Evolutionary conservation across 2,888 invertebrate genomes (phyloP), one percentile per base, ranked within the genome.

Genomic region (Disparrhopalites patrizii): DNA sequence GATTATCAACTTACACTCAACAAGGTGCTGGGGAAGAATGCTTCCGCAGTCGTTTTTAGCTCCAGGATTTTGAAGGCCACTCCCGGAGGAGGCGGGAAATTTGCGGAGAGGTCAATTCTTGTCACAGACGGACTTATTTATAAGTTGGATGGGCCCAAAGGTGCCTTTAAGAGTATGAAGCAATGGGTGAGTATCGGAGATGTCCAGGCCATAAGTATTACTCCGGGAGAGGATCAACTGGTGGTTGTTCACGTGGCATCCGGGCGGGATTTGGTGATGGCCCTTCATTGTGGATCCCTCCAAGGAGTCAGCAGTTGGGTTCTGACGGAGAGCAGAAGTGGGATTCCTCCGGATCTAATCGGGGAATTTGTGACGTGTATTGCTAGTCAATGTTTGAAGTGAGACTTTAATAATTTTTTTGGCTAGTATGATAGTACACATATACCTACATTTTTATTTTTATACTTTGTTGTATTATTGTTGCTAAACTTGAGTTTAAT

Each of bases 241-340:
- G 85, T 91, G 67, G 88, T 93, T 61, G 83, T 96, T 73, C 93
- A 94, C 80, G 86, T 93, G 55, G 87, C 88, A 57, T 86, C 87
- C 18, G 90, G 91, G 64, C 94, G 95, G 80, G 96, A 97, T 82
- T 84, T 96, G 72, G 91, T 96, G 38, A 83, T 93, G 74, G 89
- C 92, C 0, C 82, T 96, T 15, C 75, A 75, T 58, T 75, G 75
- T 50, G 75, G 75, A 8, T 72, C 72, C 0, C 58, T 75, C 15
- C 71, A 75, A 65, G 74, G 74, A 28, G 75, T 75, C 40, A 73
- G 73, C 28, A 69, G 72, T 25, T 75, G 75, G 75, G 74, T 72
- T 20, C 55, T 75, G n/a, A 68, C 70, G 23, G 55, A 66, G 23
- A 18, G 70, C 8, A 68, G 61, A 18, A 69, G 71, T n/a, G 74